phyloP scores from a whole-genome alignment of 2,797 vertebrate species.

The Paramormyrops hopkinsi region DNA sequence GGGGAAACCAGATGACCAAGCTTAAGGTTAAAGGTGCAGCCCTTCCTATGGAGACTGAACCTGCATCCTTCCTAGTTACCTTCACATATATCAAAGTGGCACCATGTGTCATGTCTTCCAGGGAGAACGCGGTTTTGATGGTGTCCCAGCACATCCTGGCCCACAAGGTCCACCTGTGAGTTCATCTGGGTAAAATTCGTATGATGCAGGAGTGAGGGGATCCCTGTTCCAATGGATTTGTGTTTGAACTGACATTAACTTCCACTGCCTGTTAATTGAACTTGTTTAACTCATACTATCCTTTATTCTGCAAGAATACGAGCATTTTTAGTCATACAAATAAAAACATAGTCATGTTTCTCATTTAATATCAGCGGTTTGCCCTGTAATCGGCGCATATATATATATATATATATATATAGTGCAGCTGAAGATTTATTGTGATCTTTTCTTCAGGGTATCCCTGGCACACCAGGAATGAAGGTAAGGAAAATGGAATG shows the following conservation, averaged over 20 bases:
- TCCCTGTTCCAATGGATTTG: neutral
- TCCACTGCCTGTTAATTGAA: neutral
- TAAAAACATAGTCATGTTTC: neutral
- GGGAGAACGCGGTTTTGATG: constrained; percentile 24
- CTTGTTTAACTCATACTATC: neutral
- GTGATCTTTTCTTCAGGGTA: constrained; percentile 64
- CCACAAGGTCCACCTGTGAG: constrained; percentile 67
- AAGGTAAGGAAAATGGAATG: constrained; percentile 64
- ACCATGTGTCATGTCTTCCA: constrained; percentile 27
- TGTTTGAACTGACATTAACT: neutral
- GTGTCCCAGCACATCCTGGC: constrained; percentile 23
- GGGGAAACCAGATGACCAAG: neutral
- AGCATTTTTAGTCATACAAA: neutral
- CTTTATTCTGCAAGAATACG: neutral
- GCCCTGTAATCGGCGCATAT: neutral
- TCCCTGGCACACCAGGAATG: constrained; percentile 72
- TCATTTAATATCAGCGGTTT: neutral
- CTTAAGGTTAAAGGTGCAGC: neutral
- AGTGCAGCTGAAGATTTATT: neutral
- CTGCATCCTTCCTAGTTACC: neutral
- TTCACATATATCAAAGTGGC: neutral
- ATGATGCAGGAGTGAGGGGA: neutral
- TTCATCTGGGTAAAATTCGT: neutral
- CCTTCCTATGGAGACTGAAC: neutral
- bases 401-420: neutral